Evolutionary conservation across 2,888 invertebrate species (phyloP).

Genomic region (Rhagium mordax): DNA sequence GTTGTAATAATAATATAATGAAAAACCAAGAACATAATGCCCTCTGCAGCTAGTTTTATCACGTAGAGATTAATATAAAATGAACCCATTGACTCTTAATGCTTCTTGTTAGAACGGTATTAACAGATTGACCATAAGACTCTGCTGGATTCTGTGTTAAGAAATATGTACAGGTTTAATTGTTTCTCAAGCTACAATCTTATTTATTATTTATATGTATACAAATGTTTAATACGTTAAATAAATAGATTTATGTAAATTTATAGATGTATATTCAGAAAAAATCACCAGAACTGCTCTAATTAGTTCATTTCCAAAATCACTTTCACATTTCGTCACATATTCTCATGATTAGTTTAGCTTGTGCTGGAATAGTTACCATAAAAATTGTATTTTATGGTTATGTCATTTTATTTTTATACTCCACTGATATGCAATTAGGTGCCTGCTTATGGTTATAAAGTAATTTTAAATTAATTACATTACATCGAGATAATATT

Average conservation of each 20-base stretch:
- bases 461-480: not conserved
- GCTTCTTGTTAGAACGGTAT: not conserved
- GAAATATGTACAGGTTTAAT: not conserved
- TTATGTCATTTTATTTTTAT: not conserved
- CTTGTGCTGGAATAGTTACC: not conserved
- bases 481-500: not conserved
- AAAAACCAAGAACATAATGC: not conserved
- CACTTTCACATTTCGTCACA: not conserved
- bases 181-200: not conserved
- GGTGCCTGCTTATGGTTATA: not conserved
- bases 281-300: not conserved
- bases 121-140: not conserved
- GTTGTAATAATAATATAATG: no score
- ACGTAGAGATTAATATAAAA: not conserved
- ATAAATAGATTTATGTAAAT: no score
- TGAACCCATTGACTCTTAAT: conserved; percentile 13
- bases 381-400: not conserved
- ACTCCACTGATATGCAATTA: not conserved
- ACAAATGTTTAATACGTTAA: no score
- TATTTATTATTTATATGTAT: not conserved
- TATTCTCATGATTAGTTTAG: not conserved
- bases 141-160: not conserved
- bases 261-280: not conserved
- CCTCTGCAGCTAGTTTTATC: not conserved
- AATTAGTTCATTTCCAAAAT: not conserved